These are phyloP conservation scores for Muricea muricata DNA, from an alignment of 92 coral and sea anemone species.

Conservation along the genomic window DNA sequence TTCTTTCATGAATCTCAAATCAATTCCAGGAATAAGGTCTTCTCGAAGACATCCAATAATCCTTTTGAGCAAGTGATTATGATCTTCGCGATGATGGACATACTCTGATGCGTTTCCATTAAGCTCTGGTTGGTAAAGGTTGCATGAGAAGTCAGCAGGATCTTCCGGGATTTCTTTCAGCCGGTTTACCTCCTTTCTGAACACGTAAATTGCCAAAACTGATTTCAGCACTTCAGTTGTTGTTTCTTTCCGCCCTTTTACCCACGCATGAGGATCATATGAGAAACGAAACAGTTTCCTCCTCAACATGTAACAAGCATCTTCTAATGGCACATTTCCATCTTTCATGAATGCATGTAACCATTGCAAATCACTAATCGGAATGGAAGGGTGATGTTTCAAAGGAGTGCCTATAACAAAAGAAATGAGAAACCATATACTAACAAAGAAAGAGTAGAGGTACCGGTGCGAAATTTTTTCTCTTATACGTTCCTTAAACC, in stretches of 20 bases:
- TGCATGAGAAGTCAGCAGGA: constrained; percentile 62
- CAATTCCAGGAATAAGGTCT: constrained; percentile 62
- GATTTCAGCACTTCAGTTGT: constrained; percentile 55
- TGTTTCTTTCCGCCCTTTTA: constrained; percentile 49
- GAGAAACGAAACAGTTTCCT: constrained; percentile 15
- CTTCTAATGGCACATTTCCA: constrained; percentile 16
- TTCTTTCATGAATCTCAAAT: constrained; percentile 44
- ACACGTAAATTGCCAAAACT: constrained; percentile 67
- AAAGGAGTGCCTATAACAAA: constrained; percentile 25
- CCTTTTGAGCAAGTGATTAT: too few species aligned
- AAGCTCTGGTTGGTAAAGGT: constrained; percentile 72
- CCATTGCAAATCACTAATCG: constrained; percentile 34
- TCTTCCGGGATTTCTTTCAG: constrained; percentile 52
- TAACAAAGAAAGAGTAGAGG: too few species aligned
- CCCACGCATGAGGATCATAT: constrained; percentile 47
- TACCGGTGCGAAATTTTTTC: too few species aligned
- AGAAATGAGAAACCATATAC: background rate
- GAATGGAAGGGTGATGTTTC: constrained; percentile 53
- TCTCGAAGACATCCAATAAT: constrained; percentile 56
- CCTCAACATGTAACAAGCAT: constrained; percentile 31
- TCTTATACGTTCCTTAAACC: too few species aligned
- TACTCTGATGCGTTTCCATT: constrained; percentile 42
- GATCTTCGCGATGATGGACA: too few species aligned
- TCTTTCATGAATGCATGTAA: constrained; percentile 24
- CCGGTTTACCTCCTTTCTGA: constrained; percentile 33